Conservation (phyloP, 2,113 vertebrate species). For the Alouatta palliata region DNA sequence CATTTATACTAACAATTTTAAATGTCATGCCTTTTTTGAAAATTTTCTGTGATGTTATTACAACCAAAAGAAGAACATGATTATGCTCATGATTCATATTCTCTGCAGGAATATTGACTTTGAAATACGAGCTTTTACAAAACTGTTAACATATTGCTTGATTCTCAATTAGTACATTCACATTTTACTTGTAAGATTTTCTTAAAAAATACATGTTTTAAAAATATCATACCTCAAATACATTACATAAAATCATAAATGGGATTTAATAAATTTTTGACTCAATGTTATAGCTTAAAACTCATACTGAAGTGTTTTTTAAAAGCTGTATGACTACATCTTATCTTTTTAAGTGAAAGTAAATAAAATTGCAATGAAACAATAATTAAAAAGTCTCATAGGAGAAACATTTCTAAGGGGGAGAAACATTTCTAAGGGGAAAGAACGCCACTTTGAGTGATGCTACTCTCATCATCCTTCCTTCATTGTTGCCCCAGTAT, state of each 20-base stretch:
- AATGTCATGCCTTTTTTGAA: not conserved
- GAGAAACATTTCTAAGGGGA: not conserved
- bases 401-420: not conserved
- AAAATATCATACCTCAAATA: not conserved
- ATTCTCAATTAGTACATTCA: not conserved
- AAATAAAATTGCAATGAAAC: not conserved
- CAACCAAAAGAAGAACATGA: not conserved
- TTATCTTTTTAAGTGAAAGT: not conserved
- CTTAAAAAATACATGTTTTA: not conserved
- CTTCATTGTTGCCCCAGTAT: not conserved
- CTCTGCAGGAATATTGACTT: not conserved
- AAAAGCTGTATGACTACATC: not conserved
- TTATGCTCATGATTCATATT: not conserved
- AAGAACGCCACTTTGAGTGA: not conserved
- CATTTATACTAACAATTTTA: not conserved
- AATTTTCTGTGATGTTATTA: not conserved
- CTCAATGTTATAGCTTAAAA: not conserved
- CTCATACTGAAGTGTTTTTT: not conserved
- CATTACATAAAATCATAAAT: not conserved
- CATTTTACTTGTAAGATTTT: not conserved
- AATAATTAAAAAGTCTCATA: not conserved
- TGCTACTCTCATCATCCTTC: not conserved
- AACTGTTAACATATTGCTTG: not conserved
- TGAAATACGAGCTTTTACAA: not conserved
- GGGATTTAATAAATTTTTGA: not conserved